These are phyloP conservation scores for Pterocles burchelli DNA, from an alignment of 2,113 vertebrate species.

Conservation along the genomic window DNA sequence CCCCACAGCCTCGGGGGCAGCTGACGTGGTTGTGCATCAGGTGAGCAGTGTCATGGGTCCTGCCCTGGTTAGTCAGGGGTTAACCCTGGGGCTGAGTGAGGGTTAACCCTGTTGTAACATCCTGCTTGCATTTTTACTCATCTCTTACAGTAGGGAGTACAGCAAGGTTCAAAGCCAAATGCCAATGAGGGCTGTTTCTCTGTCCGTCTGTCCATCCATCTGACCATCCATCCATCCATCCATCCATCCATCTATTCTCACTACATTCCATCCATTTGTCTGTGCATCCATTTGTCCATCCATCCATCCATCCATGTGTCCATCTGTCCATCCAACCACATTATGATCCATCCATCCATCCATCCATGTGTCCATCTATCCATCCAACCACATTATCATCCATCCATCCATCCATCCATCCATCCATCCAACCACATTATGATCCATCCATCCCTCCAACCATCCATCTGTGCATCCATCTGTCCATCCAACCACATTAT, in stretches of 20 bases:
- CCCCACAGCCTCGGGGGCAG: rapidly evolving
- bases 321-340: not conserved
- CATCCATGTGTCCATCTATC: no score
- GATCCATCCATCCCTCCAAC: not conserved
- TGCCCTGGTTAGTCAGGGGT: not conserved
- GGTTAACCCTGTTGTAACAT: not conserved
- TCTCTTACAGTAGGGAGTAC: not conserved
- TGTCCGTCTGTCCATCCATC: not conserved
- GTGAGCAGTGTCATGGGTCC: not conserved
- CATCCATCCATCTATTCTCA: not conserved
- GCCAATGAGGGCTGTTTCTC: not conserved
- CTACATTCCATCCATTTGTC: no score
- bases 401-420: not conserved
- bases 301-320: not conserved
- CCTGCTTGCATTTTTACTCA: not conserved
- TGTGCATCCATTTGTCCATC: no score
- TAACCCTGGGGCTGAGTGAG: not conserved
- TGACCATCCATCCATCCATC: no score
- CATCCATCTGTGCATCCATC: not conserved
- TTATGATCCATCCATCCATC: not conserved
- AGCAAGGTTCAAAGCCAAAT: not conserved
- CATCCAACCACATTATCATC: no score
- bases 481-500: no score
- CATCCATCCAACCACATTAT: not conserved
- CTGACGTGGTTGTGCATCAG: not conserved